Conservation (phyloP, 2,888 invertebrate species). For the Ligdia adustata region DNA sequence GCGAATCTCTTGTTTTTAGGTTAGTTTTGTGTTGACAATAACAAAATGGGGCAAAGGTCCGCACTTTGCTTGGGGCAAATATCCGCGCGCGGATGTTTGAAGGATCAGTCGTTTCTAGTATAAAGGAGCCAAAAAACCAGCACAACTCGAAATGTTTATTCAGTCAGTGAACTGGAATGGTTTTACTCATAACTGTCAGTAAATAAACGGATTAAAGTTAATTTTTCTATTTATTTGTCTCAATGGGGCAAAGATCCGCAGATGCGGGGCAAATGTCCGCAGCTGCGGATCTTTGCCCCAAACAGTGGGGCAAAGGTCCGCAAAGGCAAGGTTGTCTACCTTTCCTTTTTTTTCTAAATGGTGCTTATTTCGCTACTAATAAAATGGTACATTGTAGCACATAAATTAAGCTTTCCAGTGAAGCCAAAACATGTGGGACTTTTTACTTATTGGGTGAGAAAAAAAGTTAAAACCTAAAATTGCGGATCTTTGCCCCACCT, state of each 20-base stretch:
- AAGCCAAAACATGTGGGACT: conserved; percentile 16
- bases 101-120: too few relatives aligned
- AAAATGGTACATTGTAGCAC: conserved; percentile 19
- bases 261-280: conserved; percentile 7
- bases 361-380: conserved; percentile 20
- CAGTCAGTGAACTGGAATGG: conserved; percentile 21
- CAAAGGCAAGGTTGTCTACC: conserved; percentile 21
- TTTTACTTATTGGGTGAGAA: conserved; percentile 18
- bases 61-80: conserved; percentile 5
- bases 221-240: conserved; percentile 9
- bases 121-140: too few relatives aligned
- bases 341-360: conserved; percentile 18
- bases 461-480: conserved; percentile 14
- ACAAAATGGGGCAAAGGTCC: conserved; percentile 6
- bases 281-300: conserved; percentile 12
- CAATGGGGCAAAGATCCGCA: conserved; percentile 14
- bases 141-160: conserved; percentile 23
- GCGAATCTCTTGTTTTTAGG: conserved; percentile 5
- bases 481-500: conserved; percentile 14
- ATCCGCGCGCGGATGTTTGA: conserved; percentile 6
- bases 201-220: conserved; percentile 13
- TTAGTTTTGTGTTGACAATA: conserved; percentile 2
- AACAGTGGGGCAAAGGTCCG: conserved; percentile 14
- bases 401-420: conserved; percentile 19
- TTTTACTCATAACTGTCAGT: conserved; percentile 18